Base-by-base conservation (phyloP, 2,113 vertebrate species). In the Meriones unguiculatus region DNA sequence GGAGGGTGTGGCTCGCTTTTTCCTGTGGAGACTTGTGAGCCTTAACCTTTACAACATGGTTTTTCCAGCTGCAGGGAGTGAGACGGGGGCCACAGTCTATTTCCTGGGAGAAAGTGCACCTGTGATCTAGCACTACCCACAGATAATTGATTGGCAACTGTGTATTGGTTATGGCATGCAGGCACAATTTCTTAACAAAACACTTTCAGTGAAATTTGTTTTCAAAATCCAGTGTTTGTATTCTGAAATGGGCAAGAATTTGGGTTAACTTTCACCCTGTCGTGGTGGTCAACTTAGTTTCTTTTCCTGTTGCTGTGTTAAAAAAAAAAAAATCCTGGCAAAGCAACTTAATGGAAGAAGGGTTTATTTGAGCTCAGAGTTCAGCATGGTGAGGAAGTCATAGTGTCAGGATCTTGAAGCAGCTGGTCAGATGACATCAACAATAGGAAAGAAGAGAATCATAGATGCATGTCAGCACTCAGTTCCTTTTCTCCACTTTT, bases 141-240 rank as follows among this genome's bases (percentile, higher is more conserved):
- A 85, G 25, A 52, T 0, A 0, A 46, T 10, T 82, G 18, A 15
- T 13, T 0, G 85, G 4, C 62, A 65, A 38, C 57, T 25, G 57
- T 92, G 35, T 30, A n/a, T 14, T 38, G 73, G 17, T 24, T 35
- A 32, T 70, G 87, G 95, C 93, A 95, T 52, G 32, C 93, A 52
- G 10, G 22, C 4, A 28, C 65, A 17, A 32, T 32, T 78, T 15
- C 28, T 54, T 54, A 50, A 89, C 65, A 30, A 95, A 76, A 35
- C 67, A 15, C 94, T 94, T 96, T 41, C 89, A 59, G 11, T 85
- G 22, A 91, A 81, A 73, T 94, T 30, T 89, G 6, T n/a, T 96
- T 59, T 59, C 87, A 62, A 62, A 95, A 10, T 67, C 76, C 15
- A 95, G 67, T 82, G 5, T 50, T 91, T 76, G 30, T 86, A 4